Percentiles rank a stretch among this genome's conserved stretches.
Conservation (phyloP, 2,797 vertebrate species). For the Lacerta agilis region DNA sequence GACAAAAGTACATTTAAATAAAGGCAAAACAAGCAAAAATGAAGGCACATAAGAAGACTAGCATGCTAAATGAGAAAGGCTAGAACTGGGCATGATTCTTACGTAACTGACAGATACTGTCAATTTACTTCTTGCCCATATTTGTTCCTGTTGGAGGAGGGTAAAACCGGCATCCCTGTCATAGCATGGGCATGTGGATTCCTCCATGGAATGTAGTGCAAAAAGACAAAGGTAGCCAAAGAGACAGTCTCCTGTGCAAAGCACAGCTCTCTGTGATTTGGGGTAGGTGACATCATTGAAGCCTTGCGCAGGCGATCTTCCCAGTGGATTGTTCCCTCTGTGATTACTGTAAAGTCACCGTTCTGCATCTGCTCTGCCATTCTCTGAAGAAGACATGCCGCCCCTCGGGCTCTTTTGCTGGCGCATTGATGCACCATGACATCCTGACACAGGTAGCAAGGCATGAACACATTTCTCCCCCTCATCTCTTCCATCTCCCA, state of each 20-base stretch:
- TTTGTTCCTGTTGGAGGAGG: neutral
- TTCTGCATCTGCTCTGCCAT: slow-evolving; percentile 9
- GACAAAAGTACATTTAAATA: neutral
- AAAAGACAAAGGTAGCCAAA: neutral
- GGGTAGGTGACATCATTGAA: too few relatives aligned
- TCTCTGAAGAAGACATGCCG: slow-evolving; percentile 28
- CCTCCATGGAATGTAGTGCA: neutral
- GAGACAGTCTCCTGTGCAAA: neutral
- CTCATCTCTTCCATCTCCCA: neutral
- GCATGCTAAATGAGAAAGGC: neutral
- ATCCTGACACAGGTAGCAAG: slow-evolving; percentile 13
- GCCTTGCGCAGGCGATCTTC: neutral
- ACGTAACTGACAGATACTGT: neutral
- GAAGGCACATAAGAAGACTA: neutral
- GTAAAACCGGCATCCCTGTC: neutral
- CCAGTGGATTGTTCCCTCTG: neutral
- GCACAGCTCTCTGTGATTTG: neutral
- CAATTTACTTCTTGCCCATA: neutral
- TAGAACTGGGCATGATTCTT: neutral
- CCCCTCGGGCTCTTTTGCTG: slow-evolving; percentile 37
- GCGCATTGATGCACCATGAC: slow-evolving; percentile 29
- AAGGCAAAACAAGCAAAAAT: neutral
- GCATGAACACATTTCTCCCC: neutral
- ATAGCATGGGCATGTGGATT: neutral
- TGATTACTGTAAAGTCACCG: neutral